Conservation (phyloP, 2,888 invertebrate genomes). For the Synanthedon andrenaeformis region DNA sequence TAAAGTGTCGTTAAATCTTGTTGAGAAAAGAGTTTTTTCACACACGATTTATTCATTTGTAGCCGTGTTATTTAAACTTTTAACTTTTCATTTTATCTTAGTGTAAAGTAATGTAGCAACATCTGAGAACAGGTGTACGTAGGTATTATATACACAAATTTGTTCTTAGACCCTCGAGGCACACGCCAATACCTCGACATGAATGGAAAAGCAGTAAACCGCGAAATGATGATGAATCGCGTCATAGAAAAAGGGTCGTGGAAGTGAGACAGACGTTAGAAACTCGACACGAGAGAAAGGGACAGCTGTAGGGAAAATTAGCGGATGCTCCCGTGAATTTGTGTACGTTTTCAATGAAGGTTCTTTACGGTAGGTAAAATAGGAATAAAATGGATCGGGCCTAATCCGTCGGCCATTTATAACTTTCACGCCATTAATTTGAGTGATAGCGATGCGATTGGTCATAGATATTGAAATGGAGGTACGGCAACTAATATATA, state of each 20-base stretch:
- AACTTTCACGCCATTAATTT: slow-evolving; percentile 70
- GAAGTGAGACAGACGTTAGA: slow-evolving; percentile 33
- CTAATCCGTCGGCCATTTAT: slow-evolving; percentile 68
- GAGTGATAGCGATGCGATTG: slow-evolving; percentile 62
- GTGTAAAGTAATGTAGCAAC: too few relatives aligned
- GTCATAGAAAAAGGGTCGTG: slow-evolving; percentile 46
- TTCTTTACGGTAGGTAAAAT: slow-evolving; percentile 68
- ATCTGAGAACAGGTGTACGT: not conserved
- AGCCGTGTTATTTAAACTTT: too few relatives aligned
- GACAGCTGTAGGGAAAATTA: slow-evolving; percentile 53
- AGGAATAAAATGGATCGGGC: slow-evolving; percentile 66
- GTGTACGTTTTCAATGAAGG: slow-evolving; percentile 69
- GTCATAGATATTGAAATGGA: slow-evolving; percentile 45
- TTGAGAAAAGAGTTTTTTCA: too few relatives aligned
- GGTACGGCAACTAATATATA: slow-evolving; percentile 25
- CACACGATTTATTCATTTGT: too few relatives aligned
- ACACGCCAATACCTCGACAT: slow-evolving; percentile 16
- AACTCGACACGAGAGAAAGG: slow-evolving; percentile 24
- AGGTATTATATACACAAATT: not conserved
- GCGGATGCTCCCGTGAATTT: slow-evolving; percentile 64
- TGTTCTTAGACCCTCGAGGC: not conserved
- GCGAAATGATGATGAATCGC: slow-evolving; percentile 71
- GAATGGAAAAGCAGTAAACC: slow-evolving; percentile 67
- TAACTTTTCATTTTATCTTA: too few relatives aligned
- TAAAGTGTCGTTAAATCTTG: too few relatives aligned